Evolutionary conservation across 1,140 invertebrate species (phyloP).

Genomic region (Drosophila mauritiana): DNA sequence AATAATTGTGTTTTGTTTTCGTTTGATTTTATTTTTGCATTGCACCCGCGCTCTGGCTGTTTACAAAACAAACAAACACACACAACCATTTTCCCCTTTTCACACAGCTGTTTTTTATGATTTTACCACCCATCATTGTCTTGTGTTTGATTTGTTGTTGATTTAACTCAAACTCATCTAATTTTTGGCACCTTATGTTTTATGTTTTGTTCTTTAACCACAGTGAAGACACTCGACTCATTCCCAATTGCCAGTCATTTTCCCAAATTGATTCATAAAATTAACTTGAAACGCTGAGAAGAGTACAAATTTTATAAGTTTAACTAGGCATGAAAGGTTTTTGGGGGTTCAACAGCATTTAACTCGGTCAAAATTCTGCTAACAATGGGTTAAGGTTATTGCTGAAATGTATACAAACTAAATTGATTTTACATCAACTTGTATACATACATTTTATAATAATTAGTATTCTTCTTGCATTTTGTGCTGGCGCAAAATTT

Average conservation of each 20-base stretch:
- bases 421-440: slow-evolving; percentile 20
- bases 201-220: slow-evolving; percentile 24
- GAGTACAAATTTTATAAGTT: slow-evolving; percentile 69
- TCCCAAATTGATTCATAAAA: slow-evolving; percentile 53
- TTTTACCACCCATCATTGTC: slow-evolving; percentile 34
- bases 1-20: slow-evolving; percentile 44
- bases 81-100: slow-evolving; percentile 26
- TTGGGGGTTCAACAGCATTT: slow-evolving; percentile 41
- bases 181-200: slow-evolving; percentile 65
- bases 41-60: slow-evolving; percentile 36
- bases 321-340: slow-evolving; percentile 61
- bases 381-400: slow-evolving; percentile 46
- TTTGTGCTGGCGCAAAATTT: slow-evolving; percentile 52
- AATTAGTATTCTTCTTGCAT: neutral
- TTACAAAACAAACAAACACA: slow-evolving; percentile 37
- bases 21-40: slow-evolving; percentile 27
- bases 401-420: slow-evolving; percentile 15
- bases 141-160: slow-evolving; percentile 50
- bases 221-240: slow-evolving; percentile 22
- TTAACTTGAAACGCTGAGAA: slow-evolving; percentile 48
- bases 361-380: slow-evolving; percentile 39
- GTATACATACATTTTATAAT: neutral
- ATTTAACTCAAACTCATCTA: slow-evolving; percentile 70
- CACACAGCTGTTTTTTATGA: slow-evolving; percentile 42
- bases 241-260: slow-evolving; percentile 52